Conservation (phyloP, 2,113 vertebrate genomes). For the Daboia siamensis region DNA sequence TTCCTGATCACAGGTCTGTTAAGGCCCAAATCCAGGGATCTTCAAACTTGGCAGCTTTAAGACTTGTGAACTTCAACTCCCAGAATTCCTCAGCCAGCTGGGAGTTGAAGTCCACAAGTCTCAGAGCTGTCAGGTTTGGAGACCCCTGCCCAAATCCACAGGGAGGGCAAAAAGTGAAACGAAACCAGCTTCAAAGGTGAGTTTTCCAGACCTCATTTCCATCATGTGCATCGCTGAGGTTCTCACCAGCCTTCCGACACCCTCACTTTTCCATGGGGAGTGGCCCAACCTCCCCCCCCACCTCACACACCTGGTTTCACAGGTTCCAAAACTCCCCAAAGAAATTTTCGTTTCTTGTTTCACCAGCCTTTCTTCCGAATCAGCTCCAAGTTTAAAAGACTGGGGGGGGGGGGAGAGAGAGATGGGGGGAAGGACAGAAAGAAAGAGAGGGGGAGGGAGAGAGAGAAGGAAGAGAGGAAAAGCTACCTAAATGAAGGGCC, state of each 20-base stretch:
- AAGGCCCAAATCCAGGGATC: background rate
- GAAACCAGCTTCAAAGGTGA: background rate
- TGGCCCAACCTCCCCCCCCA: background rate
- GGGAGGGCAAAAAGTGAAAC: no score
- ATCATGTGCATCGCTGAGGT: background rate
- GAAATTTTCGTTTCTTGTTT: background rate
- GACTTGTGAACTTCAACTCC: no score
- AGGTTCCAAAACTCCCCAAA: background rate
- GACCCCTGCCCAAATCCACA: background rate
- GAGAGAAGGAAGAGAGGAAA: no score
- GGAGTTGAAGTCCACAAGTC: no score
- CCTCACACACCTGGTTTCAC: background rate
- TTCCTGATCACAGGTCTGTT: background rate
- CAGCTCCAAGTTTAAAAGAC: background rate
- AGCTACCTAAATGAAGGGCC: background rate
- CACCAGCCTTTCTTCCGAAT: rapidly evolving
- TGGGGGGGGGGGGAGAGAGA: no score
- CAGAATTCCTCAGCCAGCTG: no score
- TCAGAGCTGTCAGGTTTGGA: no score
- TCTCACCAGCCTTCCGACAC: background rate
- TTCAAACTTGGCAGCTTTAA: no score
- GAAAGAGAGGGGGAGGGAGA: no score
- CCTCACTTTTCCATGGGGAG: background rate
- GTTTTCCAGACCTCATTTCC: background rate
- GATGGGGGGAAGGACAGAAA: background rate